Evolutionary conservation across 2,888 invertebrate species (phyloP).

Genomic region (Antheraea yamamai): DNA sequence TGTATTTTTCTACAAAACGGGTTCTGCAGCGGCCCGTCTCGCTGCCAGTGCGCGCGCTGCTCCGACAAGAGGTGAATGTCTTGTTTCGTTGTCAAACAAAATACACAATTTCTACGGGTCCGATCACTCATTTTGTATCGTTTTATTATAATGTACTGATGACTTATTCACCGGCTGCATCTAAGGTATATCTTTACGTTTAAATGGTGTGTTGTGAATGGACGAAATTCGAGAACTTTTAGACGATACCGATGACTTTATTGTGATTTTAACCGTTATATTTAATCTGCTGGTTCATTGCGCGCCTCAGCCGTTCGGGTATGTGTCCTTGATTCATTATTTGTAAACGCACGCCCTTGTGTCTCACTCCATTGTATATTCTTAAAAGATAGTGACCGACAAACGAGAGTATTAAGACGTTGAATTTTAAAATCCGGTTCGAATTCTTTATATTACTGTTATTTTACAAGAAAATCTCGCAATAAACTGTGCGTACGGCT

Average conservation of each 20-base stretch:
- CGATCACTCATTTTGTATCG: constrained; percentile 29
- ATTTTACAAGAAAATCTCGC: constrained; percentile 21
- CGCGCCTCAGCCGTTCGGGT: constrained; percentile 60
- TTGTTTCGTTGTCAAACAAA: constrained; percentile 52
- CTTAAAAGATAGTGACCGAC: background rate
- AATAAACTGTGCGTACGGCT: constrained; percentile 16
- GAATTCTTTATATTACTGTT: constrained; percentile 22
- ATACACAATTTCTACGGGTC: constrained; percentile 38
- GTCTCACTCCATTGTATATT: background rate
- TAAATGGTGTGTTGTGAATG: constrained; percentile 51
- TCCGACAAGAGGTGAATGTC: constrained; percentile 78
- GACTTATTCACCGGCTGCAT: constrained; percentile 26
- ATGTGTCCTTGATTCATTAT: constrained; percentile 60
- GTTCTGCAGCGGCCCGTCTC: constrained; percentile 80
- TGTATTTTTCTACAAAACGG: constrained; percentile 83
- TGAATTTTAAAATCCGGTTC: constrained; percentile 22
- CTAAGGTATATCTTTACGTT: constrained; percentile 32
- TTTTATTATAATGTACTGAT: constrained; percentile 28
- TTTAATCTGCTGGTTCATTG: constrained; percentile 60
- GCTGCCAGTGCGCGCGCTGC: constrained; percentile 82
- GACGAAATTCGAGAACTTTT: constrained; percentile 59
- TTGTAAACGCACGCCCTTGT: constrained; percentile 16
- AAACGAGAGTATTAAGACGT: background rate
- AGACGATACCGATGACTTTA: constrained; percentile 53
- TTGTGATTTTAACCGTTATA: constrained; percentile 66